phyloP scores from a whole-genome alignment of 1,140 invertebrate species.

The Ceratitis capitata region DNA sequence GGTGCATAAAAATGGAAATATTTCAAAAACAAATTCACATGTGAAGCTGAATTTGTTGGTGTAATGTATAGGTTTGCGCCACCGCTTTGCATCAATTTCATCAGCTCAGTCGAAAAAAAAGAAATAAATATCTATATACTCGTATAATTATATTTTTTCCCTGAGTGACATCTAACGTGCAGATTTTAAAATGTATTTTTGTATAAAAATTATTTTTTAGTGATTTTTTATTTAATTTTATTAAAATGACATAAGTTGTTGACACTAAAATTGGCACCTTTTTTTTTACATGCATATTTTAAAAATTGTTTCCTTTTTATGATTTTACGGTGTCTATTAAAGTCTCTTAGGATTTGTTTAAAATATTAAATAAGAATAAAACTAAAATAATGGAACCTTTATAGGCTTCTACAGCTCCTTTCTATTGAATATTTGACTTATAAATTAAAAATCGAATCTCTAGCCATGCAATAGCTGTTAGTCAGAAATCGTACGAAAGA shows the following conservation, averaged over 20 bases:
- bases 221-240: conserved; percentile 22
- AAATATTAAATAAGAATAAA: too few relatives aligned
- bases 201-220: background rate
- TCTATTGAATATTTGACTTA: too few relatives aligned
- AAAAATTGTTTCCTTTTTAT: too few relatives aligned
- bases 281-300: too few relatives aligned
- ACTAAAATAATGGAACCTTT: too few relatives aligned
- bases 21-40: background rate
- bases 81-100: background rate
- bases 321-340: too few relatives aligned
- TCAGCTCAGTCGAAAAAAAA: background rate
- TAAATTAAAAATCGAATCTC: too few relatives aligned
- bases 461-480: too few relatives aligned
- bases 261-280: background rate
- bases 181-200: background rate
- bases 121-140: background rate
- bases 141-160: background rate
- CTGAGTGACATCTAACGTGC: background rate
- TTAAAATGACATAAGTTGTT: conserved; percentile 6
- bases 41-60: background rate
- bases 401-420: too few relatives aligned
- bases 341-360: too few relatives aligned
- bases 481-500: too few relatives aligned
- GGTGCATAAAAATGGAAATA: too few relatives aligned
- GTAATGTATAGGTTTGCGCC: background rate